Evolutionary conservation across 2,113 vertebrate species (phyloP), one percentile per base, ranked within the genome.

Genomic region (Psophia crepitans): DNA sequence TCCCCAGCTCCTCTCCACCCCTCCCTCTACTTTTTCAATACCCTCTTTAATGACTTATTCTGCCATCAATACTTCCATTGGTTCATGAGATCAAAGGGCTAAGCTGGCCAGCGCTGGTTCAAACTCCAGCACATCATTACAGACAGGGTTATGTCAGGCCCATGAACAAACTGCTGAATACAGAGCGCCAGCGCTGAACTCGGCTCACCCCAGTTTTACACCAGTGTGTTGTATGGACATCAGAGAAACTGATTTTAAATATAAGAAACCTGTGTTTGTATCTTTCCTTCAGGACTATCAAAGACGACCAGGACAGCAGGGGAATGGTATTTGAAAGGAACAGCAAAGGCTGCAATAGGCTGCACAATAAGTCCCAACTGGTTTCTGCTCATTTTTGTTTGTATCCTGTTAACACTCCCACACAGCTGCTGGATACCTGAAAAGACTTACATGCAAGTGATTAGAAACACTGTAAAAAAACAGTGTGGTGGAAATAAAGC

Each of bases 91-190:
- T 46, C 18, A 44, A 44, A 77, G 70, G 14, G 20, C 32, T 81
- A 60, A 74, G 28, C 49, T 65, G 49, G 68, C 30, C 63, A 75
- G 69, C 49, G 30, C 30, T 6, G 28, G 65, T 0, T 77, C 60
- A 56, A 61, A 70, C 37, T 35, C 27, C 77, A 94, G 61, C 14
- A 53, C 1, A 2, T 41, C 46, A 27, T 41, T 84, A 33, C 26
- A 78, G 69, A 41, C 0, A 0, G 22, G 14, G 17, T 3, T 69
- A 0, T 22, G 46, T 30, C 57, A 77, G 37, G n/a, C 14, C 63
- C 28, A 48, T 8, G 51, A 79, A n/a, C 14, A 26, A 89, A 63
- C 24, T 24, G 6, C 18, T 1, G 10, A 39, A 66, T 8, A 37
- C 32, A 71, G 27, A 71, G 8, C 48, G 14, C 33, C 43, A 75